phyloP scores from a whole-genome alignment of 2,797 vertebrate genomes.

The Diglossa cyanea region DNA sequence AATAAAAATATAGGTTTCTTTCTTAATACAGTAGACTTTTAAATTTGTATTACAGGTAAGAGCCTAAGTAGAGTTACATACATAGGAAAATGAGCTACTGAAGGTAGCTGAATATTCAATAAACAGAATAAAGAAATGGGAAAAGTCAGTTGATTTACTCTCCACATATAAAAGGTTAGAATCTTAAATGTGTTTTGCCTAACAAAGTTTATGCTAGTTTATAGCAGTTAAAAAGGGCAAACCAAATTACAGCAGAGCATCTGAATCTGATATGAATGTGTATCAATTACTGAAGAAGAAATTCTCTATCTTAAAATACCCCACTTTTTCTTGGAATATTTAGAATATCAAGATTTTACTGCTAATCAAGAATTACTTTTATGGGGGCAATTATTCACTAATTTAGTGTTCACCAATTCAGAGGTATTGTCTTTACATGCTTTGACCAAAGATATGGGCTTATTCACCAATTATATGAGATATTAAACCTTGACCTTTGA shows the following conservation, averaged over 20 bases:
- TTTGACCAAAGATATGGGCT: not conserved
- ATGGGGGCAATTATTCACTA: not conserved
- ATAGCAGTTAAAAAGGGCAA: not conserved
- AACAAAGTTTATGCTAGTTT: not conserved
- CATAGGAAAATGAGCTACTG: not conserved
- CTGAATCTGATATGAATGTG: not conserved
- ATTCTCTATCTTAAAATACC: not conserved
- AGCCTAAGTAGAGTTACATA: not conserved
- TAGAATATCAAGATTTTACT: not conserved
- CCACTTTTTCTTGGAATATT: not conserved
- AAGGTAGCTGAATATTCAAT: not conserved
- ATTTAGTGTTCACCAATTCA: not conserved
- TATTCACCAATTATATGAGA: not conserved
- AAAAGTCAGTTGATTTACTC: not conserved
- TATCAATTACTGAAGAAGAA: not conserved
- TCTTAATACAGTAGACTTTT: not conserved
- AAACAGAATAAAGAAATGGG: not conserved
- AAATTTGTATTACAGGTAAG: not conserved
- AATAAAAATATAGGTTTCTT: not conserved
- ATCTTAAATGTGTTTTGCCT: not conserved
- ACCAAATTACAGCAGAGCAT: not conserved
- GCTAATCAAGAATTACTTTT: not conserved
- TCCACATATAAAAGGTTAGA: not conserved
- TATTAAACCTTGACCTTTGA: not conserved
- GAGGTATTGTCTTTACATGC: not conserved